A percentile compares a stretch with the other conserved stretches of the same genome.
phyloP scores from a whole-genome alignment of 1,140 invertebrate species.

The Spodoptera litura region DNA sequence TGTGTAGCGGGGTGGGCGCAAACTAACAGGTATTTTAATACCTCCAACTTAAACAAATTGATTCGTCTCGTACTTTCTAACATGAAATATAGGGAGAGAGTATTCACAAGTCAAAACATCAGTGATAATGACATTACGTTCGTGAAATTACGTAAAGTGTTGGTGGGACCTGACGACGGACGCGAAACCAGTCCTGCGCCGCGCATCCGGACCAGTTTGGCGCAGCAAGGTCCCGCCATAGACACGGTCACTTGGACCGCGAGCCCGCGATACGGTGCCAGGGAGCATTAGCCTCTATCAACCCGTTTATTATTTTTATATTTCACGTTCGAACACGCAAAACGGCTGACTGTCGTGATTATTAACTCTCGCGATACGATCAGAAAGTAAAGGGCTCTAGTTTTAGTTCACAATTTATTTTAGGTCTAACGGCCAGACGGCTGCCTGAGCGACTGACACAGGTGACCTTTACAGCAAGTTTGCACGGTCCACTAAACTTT shows the following conservation, averaged over 20 bases:
- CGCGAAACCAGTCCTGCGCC: conserved; percentile 42
- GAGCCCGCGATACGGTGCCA: not conserved
- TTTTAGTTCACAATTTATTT: not conserved
- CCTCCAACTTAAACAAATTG: conserved; percentile 5
- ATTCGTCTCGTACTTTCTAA: conserved; percentile 25
- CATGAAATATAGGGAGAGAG: conserved; percentile 26
- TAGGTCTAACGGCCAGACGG: not conserved
- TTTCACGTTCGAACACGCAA: conserved; percentile 43
- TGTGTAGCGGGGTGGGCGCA: not conserved
- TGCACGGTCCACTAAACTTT: too few relatives aligned
- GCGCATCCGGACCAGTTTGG: conserved; percentile 66
- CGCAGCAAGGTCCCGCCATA: conserved; percentile 75
- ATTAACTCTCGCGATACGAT: conserved; percentile 23
- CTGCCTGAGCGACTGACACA: not conserved
- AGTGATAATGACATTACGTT: conserved; percentile 42
- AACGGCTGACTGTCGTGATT: conserved; percentile 39
- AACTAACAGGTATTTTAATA: not conserved
- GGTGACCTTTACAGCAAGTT: not conserved
- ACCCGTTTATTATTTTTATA: conserved; percentile 55
- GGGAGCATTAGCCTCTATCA: conserved; percentile 51
- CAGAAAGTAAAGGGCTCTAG: not conserved
- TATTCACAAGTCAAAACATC: not conserved
- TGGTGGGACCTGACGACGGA: conserved; percentile 38
- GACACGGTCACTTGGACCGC: conserved; percentile 53
- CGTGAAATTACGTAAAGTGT: conserved; percentile 45